Conservation (phyloP, 2,797 vertebrate genomes). For the Microctenopoma steveboyesi region DNA sequence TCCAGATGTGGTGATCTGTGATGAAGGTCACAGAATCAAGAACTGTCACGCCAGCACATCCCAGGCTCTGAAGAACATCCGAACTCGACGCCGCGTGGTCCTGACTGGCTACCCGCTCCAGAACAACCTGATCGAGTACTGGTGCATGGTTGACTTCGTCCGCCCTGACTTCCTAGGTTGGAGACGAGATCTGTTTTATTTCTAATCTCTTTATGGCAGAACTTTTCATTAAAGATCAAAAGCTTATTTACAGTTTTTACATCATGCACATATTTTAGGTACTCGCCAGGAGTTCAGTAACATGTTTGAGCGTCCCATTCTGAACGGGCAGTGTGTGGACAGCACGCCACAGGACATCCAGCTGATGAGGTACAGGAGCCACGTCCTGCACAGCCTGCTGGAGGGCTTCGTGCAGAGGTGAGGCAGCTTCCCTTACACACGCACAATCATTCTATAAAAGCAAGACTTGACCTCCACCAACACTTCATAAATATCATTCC, state of each 20-base stretch:
- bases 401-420: constrained; percentile 98
- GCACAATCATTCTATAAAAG: not conserved
- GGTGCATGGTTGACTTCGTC: constrained; percentile 99
- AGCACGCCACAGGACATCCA: constrained; percentile 94
- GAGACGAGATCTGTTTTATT: constrained; percentile 69
- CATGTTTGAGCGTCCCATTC: constrained; percentile 98
- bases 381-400: constrained; percentile 95
- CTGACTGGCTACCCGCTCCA: constrained; percentile 96
- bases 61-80: constrained; percentile 95
- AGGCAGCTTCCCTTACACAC: constrained; percentile 36
- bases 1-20: constrained; percentile 96
- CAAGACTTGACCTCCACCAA: not conserved
- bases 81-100: constrained; percentile 91
- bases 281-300: constrained; percentile 98
- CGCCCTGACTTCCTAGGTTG: constrained; percentile 94
- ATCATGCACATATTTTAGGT: constrained; percentile 72
- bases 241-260: not conserved
- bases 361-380: constrained; percentile 97
- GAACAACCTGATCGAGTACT: constrained; percentile 98
- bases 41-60: constrained; percentile 99
- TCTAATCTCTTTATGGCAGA: not conserved
- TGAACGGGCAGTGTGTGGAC: constrained; percentile 97
- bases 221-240: not conserved
- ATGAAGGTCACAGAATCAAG: constrained; percentile 98
- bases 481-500: not conserved